phyloP scores from a whole-genome alignment of 2,888 invertebrate genomes.

The Dinocampus coccinellae region DNA sequence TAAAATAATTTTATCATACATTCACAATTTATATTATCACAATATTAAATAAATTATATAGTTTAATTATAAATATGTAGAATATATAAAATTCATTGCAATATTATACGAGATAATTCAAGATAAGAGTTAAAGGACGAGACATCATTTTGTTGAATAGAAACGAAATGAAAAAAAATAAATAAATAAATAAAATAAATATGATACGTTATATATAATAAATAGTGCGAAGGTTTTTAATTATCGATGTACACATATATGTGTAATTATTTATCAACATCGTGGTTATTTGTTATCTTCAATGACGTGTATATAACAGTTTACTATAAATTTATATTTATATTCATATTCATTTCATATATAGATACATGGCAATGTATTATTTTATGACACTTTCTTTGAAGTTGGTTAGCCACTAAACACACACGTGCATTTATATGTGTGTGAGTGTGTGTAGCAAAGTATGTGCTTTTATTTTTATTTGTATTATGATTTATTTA shows the following conservation, averaged over 20 bases:
- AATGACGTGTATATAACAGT: neutral
- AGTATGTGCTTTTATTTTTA: too few relatives aligned
- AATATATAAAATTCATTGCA: neutral
- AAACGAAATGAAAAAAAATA: neutral
- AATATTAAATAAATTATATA: too few relatives aligned
- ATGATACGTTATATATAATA: neutral
- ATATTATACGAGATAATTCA: neutral
- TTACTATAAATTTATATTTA: neutral
- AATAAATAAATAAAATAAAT: neutral
- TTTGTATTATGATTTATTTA: neutral
- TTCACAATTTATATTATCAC: too few relatives aligned
- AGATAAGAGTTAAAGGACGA: neutral
- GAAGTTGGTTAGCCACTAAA: neutral
- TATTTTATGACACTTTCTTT: neutral
- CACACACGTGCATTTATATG: neutral
- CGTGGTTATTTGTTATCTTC: constrained; percentile 7
- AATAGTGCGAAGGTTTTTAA: constrained; percentile 17
- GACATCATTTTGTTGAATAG: neutral
- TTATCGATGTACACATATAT: neutral
- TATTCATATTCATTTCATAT: neutral
- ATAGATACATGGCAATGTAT: neutral
- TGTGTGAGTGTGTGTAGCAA: too few relatives aligned
- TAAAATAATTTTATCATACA: neutral
- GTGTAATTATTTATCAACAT: constrained; percentile 6
- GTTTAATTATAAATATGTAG: too few relatives aligned